Percentiles rank a stretch among this genome's conserved stretches.
phyloP scores from a whole-genome alignment of 2,113 vertebrate genomes.

The Megalops atlanticus region DNA sequence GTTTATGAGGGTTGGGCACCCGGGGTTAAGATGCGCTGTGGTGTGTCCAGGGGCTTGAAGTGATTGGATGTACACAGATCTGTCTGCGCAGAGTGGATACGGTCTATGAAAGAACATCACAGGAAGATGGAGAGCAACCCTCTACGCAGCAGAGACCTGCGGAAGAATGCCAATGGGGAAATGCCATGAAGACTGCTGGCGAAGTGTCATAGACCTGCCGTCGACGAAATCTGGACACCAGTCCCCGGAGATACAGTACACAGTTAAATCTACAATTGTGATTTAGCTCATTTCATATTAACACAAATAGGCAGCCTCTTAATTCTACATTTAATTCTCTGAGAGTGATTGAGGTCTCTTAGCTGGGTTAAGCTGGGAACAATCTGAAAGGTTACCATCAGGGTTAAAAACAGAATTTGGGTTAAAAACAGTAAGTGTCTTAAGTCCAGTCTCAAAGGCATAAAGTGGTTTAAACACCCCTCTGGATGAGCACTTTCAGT shows the following conservation, averaged over 20 bases:
- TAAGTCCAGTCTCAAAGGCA: too few species aligned
- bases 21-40: not conserved
- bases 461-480: too few species aligned
- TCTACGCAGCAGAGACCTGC: not conserved
- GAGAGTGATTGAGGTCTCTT: not conserved
- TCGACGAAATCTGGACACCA: not conserved
- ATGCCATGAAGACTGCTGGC: not conserved
- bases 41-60: not conserved
- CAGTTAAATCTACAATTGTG: conserved; percentile 2
- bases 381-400: too few species aligned
- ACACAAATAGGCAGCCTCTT: too few species aligned
- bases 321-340: not conserved
- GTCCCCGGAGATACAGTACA: not conserved
- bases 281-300: too few species aligned
- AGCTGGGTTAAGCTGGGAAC: too few species aligned
- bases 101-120: not conserved
- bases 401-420: too few species aligned
- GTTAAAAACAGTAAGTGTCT: too few species aligned
- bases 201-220: not conserved
- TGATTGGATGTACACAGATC: conserved; percentile 3
- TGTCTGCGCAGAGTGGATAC: not conserved
- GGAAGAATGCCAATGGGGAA: not conserved
- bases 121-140: not conserved
- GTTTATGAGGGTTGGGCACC: not conserved
- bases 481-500: too few species aligned